These are phyloP conservation scores for Rhinophrynus dorsalis DNA, from an alignment of 2,797 vertebrate genomes.

Conservation along the genomic window DNA sequence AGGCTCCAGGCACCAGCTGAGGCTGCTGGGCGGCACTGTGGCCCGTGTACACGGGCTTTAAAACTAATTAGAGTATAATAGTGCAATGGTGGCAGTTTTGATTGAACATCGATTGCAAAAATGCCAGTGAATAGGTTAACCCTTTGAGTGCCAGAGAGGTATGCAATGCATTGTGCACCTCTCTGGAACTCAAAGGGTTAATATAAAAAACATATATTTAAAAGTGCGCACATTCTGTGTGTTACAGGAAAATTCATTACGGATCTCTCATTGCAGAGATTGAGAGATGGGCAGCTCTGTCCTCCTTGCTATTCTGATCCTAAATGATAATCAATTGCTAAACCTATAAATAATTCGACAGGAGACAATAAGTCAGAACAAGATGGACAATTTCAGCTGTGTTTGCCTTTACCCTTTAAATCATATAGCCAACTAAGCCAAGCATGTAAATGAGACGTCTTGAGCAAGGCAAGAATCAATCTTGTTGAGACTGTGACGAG, in stretches of 20 bases:
- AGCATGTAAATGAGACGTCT: conserved; percentile 44
- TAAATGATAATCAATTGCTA: conserved; percentile 50
- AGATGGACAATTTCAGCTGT: conserved; percentile 3
- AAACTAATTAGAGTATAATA: too few relatives aligned
- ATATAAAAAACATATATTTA: too few relatives aligned
- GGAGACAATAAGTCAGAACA: conserved; percentile 10
- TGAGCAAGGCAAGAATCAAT: conserved; percentile 22
- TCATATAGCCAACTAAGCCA: conserved; percentile 34
- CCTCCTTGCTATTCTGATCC: not conserved
- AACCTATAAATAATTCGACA: conserved; percentile 53
- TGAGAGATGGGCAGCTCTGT: conserved; percentile 45
- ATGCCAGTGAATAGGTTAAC: too few relatives aligned
- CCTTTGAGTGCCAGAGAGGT: too few relatives aligned
- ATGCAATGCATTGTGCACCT: too few relatives aligned
- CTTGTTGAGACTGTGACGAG: not conserved
- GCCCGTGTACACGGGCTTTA: too few relatives aligned
- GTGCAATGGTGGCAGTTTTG: too few relatives aligned
- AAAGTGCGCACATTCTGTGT: conserved; percentile 24
- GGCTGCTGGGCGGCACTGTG: too few relatives aligned
- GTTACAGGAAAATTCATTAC: conserved; percentile 23
- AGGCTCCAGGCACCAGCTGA: too few relatives aligned
- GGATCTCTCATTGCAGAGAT: not conserved
- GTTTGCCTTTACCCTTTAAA: conserved; percentile 45
- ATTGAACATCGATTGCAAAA: too few relatives aligned
- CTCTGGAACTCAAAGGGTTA: too few relatives aligned